Evolutionary conservation across 2,113 vertebrate species (phyloP).

Genomic region (western clawed frog (Xenopus tropicalis)): UCB_Xtro_10.0 CM004444.2:124298501-124299000

Average conservation of each 20-base stretch:
- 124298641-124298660: slow-evolving; percentile 93
- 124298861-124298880: slow-evolving; percentile 87
- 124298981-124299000: slow-evolving; percentile 68
- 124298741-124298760: slow-evolving; percentile 88
- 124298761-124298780: slow-evolving; percentile 92
- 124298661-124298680: slow-evolving; percentile 89
- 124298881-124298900: slow-evolving; percentile 82
- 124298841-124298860: slow-evolving; percentile 89
- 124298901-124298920: slow-evolving; percentile 81
- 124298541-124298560: slow-evolving; percentile 88
- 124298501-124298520: slow-evolving; percentile 95
- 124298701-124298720: slow-evolving; percentile 98
- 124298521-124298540: slow-evolving; percentile 92
- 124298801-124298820: slow-evolving; percentile 82
- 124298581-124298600: slow-evolving; percentile 93
- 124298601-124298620: slow-evolving; percentile 94
- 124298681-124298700: slow-evolving; percentile 91
- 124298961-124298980: slow-evolving; percentile 82
- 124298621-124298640: slow-evolving; percentile 96
- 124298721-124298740: slow-evolving; percentile 84
- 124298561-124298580: slow-evolving; percentile 97
- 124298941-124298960: slow-evolving; percentile 85
- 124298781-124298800: slow-evolving; percentile 87
- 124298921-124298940: slow-evolving; percentile 88
- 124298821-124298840: slow-evolving; percentile 74